Conservation (phyloP, 2,113 vertebrate species). For the Lontra canadensis region DNA sequence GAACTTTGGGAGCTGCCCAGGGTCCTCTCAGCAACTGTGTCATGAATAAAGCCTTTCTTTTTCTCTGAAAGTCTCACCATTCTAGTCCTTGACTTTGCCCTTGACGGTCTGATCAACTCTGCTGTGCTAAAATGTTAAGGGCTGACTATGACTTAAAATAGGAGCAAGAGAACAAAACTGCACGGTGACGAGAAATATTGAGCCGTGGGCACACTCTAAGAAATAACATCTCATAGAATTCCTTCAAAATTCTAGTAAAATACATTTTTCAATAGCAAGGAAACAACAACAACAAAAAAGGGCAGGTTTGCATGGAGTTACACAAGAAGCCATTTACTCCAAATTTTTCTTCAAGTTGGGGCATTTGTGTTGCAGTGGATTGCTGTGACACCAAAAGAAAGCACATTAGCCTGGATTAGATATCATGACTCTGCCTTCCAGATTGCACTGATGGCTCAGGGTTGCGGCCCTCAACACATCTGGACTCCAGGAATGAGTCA, state of each 20-base stretch:
- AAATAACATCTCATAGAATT: background rate
- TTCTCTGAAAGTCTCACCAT: background rate
- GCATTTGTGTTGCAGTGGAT: background rate
- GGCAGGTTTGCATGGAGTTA: background rate
- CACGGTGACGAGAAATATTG: background rate
- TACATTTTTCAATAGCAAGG: background rate
- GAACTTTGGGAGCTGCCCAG: background rate
- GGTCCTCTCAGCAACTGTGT: background rate
- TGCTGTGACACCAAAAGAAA: background rate
- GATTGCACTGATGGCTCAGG: conserved; percentile 1
- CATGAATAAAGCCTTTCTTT: background rate
- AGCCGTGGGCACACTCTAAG: background rate
- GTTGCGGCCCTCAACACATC: background rate
- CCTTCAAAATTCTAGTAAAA: background rate
- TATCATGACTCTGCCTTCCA: conserved; percentile 29
- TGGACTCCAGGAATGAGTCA: conserved; percentile 63
- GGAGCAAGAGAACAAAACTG: conserved; percentile 13
- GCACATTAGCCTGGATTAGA: background rate
- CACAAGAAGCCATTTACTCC: background rate
- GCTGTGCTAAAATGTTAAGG: background rate
- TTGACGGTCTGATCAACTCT: background rate
- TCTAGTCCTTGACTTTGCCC: background rate
- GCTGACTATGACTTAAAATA: background rate
- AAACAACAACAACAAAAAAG: background rate
- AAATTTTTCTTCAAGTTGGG: background rate